These are phyloP conservation scores for Pachycephus smyrnensis DNA, from an alignment of 2,888 invertebrate species.

Conservation along the genomic window DNA sequence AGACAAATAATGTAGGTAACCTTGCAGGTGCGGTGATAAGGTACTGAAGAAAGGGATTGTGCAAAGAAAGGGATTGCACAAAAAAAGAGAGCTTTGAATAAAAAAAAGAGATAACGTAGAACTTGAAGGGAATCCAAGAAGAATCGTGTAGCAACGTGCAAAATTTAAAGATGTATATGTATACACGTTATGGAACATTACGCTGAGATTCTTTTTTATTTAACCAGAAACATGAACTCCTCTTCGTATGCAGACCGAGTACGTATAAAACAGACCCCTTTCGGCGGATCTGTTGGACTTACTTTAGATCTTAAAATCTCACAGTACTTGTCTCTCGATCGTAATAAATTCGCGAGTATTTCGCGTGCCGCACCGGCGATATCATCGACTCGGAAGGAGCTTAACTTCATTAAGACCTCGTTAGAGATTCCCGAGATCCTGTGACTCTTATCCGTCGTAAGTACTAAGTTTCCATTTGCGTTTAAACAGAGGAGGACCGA, in stretches of 20 bases:
- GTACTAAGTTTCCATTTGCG: background rate
- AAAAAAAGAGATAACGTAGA: background rate
- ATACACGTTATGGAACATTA: background rate
- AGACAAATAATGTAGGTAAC: background rate
- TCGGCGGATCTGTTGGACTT: background rate
- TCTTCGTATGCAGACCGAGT: background rate
- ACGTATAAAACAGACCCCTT: background rate
- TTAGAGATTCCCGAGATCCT: constrained; percentile 8
- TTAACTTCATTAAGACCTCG: constrained; percentile 16
- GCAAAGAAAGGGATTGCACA: background rate
- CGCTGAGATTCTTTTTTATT: background rate
- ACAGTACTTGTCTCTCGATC: background rate
- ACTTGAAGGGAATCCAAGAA: background rate
- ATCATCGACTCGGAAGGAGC: background rate
- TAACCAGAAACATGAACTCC: background rate
- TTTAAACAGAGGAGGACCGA: background rate
- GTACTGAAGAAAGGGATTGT: background rate
- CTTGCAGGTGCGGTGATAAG: background rate
- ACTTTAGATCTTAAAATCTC: background rate
- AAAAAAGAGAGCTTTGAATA: background rate
- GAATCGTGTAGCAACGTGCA: background rate
- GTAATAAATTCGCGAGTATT: background rate
- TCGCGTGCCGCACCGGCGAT: background rate
- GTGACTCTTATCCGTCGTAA: background rate
- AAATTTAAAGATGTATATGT: background rate